A percentile compares a stretch with the other conserved stretches of the same genome.
Conservation (phyloP, 2,888 invertebrate species). For the Torymus auratus region DNA sequence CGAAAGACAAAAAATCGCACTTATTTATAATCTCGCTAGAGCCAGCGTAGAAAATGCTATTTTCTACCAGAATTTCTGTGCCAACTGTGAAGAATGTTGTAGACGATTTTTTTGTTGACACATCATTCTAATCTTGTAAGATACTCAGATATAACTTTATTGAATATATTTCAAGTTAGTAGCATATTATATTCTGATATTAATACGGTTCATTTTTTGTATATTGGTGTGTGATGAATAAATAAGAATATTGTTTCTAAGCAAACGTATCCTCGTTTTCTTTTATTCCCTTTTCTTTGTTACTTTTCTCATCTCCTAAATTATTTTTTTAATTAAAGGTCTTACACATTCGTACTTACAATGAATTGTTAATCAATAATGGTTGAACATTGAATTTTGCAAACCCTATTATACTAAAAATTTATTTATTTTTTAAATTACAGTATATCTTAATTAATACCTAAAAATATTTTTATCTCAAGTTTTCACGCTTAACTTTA, state of each 20-base stretch:
- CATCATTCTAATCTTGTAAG: slow-evolving; percentile 76
- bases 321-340: not conserved
- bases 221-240: slow-evolving; percentile 77
- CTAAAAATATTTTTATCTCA: no score
- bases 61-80: slow-evolving; percentile 76
- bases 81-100: slow-evolving; percentile 76
- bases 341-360: no score
- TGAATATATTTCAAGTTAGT: slow-evolving; percentile 76
- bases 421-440: no score
- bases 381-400: no score
- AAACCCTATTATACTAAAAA: no score
- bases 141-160: slow-evolving; percentile 76
- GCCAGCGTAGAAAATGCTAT: slow-evolving; percentile 67
- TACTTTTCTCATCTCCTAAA: not conserved
- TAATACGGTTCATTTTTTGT: slow-evolving; percentile 77
- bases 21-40: slow-evolving; percentile 74
- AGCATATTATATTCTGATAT: slow-evolving; percentile 77
- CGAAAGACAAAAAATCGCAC: slow-evolving; percentile 54
- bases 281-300: not conserved
- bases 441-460: no score
- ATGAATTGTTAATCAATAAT: no score
- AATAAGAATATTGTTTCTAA: slow-evolving; percentile 77
- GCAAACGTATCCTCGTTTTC: slow-evolving; percentile 63
- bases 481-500: no score
- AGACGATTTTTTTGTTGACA: slow-evolving; percentile 72